A percentile compares a stretch with the other conserved stretches of the same genome.
Evolutionary conservation across 2,113 vertebrate species (phyloP).

Genomic region (Diadophis punctatus): DNA sequence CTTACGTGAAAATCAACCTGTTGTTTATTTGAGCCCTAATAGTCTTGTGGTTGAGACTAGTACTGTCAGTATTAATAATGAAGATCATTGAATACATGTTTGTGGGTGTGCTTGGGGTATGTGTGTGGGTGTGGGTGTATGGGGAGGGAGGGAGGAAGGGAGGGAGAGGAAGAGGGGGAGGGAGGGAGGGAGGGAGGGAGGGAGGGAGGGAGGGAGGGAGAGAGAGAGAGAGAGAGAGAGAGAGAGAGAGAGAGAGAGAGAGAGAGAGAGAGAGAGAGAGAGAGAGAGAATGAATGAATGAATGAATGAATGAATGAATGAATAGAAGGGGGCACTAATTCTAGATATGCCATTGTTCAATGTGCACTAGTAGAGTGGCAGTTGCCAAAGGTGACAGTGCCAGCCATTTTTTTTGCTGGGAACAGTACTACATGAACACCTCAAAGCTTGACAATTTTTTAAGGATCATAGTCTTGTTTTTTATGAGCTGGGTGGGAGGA

Average conservation of each 20-base stretch:
- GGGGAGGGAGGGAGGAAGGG: background rate
- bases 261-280: too few relatives aligned
- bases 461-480: background rate
- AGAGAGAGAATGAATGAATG: too few relatives aligned
- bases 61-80: background rate
- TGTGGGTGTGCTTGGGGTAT: background rate
- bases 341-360: background rate
- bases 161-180: background rate
- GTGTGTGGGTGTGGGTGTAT: too few relatives aligned
- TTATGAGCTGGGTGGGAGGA: background rate
- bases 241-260: too few relatives aligned
- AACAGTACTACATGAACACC: background rate
- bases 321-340: background rate
- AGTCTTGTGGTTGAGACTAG: background rate
- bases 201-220: too few relatives aligned
- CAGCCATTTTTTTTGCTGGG: background rate
- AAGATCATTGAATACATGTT: background rate
- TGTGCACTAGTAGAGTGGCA: background rate
- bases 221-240: too few relatives aligned
- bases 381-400: background rate
- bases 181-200: background rate
- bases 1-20: background rate
- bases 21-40: background rate
- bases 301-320: too few relatives aligned
- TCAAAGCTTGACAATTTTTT: background rate